Evolutionary conservation across 2,888 invertebrate genomes (phyloP).

Genomic region (Heterodera filipjevi): DNA sequence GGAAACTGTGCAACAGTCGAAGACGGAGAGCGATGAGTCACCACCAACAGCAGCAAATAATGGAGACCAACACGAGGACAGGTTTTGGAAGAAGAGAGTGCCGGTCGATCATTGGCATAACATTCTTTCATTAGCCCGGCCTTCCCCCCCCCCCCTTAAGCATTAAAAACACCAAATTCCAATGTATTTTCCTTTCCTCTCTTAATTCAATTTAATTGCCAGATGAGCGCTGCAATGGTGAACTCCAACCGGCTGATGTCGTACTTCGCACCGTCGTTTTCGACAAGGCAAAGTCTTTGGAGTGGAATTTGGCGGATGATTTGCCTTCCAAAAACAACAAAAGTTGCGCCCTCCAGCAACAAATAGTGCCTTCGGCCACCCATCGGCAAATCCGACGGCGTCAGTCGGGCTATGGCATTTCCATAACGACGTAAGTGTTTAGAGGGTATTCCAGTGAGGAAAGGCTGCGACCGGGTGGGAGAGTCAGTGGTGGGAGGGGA

Average conservation of each 20-base stretch:
- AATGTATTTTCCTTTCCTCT: no score
- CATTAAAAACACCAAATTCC: no score
- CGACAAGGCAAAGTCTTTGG: conserved; percentile 25
- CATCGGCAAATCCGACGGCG: conserved; percentile 49
- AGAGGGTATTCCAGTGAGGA: background rate
- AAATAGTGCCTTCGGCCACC: background rate
- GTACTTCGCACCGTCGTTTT: background rate
- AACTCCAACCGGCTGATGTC: conserved; percentile 41
- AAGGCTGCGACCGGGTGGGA: background rate
- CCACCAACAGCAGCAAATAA: background rate
- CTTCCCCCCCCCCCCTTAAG: background rate
- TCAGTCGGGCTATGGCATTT: conserved; percentile 63
- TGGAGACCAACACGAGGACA: background rate
- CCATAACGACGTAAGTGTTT: conserved; percentile 59
- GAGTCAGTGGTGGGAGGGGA: background rate
- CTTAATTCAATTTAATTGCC: no score
- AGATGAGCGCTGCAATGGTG: conserved; percentile 64
- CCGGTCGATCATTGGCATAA: no score
- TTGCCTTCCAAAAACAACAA: background rate
- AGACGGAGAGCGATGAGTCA: background rate
- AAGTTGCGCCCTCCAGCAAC: background rate
- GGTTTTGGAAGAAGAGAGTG: background rate
- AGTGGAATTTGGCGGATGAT: conserved; percentile 25
- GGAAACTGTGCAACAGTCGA: background rate
- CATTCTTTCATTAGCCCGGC: no score